Base-by-base conservation (phyloP, 2,888 invertebrate species). In the Ischnura elegans region DNA sequence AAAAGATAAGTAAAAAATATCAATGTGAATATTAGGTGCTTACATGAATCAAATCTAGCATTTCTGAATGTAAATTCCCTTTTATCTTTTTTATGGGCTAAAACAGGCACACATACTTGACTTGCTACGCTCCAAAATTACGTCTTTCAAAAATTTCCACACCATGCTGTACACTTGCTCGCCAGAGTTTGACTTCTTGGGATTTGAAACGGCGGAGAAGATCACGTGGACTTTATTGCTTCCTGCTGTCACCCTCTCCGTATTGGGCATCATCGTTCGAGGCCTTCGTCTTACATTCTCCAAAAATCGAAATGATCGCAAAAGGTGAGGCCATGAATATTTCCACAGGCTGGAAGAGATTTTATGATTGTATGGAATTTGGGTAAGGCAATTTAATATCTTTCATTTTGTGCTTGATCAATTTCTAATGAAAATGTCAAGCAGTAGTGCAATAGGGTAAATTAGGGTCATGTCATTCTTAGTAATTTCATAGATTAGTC, bases 101-200 rank as follows among this genome's bases (percentile, higher is more conserved):
- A 95, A 95, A 51, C 94, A 98, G 96, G 96, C 97, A 0, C 98
- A 98, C 95, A 97, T 98, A 6, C 97, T 97, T 95, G 97, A 98
- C 94, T 97, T 98, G 36, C 95, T 98, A 3, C 96, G 96, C 93
- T 97, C 98, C 0, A 98, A 98, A 95, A 96, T 98, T 93, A 97
- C 97, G 0, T 95, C 96, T 94, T 98, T 96, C 95, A 97, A 97
- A 95, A 97, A 97, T 94, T 98, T 98, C 95, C 98, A 98, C 95
- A 98, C 98, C 0, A 95, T 98, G 95, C 95, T 98, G 2, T 98
- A 98, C 95, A 98, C 98, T 0, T 98, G 98, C 95, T 97, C 98
- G 0, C 96, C 97, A 0, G 98, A 98, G 94, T 98, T 98, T 95
- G 98, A 98, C 95, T 98, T 98, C 95, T 95, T 98, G 87, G 97